Base-by-base conservation (phyloP, 2,888 invertebrate species). In the Andrena camellia region DNA sequence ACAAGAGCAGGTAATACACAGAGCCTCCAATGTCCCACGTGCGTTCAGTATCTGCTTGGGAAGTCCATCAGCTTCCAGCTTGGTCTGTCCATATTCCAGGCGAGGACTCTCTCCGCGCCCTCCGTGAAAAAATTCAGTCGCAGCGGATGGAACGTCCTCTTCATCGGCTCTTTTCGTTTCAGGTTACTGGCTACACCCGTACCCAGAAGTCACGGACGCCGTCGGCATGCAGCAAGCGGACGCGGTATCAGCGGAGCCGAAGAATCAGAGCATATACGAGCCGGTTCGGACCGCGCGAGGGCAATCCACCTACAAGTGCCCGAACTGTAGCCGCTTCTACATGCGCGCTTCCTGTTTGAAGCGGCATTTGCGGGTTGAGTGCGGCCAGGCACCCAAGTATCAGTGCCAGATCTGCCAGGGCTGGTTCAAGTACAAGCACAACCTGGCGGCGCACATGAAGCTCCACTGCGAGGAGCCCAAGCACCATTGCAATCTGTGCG, bases 261-360 rank as follows among this genome's bases (percentile, higher is more conserved):
- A 69, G 67, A 26, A 35, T 33, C 82, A 83, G 50, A 78, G 78
- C 66, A 35, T 86, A 29, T 89, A 87, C 69, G 87, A 91, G 74
- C 88, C 90, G 1, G 88, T 89, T 29, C 83, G 85, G 64, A 64
- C 42, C 1, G 31, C 48, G 0, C 60, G 52, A 1, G 91, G 91
- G 62, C 90, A 90, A 74, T 87, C 90, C 60, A 89, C 88, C 20
- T 96, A 95, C 94, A 95, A 95, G 90, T 96, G 96, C 91, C 95
- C 96, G 68, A 95, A 95, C 92, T 96, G 96, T 86, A 90, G 86
- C 78, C 93, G 94, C 60, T 91, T 90, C 80, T 94, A 94, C 88
- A 91, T 91, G 89, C 85, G 93, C 35, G 88, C 89, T 2, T 92
- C 92, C 42, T 93, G 92, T 75, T 78, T 93, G 76, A 92, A 86